These are phyloP conservation scores for Allygus modestus DNA, from an alignment of 2,888 invertebrate genomes.

Conservation along the genomic window DNA sequence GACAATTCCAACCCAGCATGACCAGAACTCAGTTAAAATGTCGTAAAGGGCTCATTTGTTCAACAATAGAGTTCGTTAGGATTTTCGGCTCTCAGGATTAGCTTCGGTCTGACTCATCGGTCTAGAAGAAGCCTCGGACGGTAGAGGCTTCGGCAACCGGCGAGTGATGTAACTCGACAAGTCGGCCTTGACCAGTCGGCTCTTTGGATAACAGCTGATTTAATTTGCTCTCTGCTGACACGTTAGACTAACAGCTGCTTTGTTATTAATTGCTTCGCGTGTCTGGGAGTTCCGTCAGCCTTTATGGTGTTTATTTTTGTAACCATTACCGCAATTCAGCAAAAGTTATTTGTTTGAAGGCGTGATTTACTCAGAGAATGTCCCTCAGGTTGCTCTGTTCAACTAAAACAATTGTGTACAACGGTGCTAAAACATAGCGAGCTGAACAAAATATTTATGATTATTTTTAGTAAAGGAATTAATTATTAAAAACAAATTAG, in stretches of 20 bases:
- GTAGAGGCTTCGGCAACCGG: background rate
- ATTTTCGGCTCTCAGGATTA: conserved; percentile 13
- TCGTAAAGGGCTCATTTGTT: background rate
- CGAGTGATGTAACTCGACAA: background rate
- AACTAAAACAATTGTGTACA: too few relatives aligned
- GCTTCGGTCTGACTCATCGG: background rate
- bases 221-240: conserved; percentile 7
- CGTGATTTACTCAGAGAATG: too few relatives aligned
- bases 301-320: too few relatives aligned
- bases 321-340: too few relatives aligned
- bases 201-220: conserved; percentile 8
- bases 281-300: background rate
- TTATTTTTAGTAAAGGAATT: too few relatives aligned
- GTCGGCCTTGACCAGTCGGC: conserved; percentile 12
- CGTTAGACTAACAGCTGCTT: background rate
- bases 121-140: background rate
- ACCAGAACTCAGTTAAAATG: background rate
- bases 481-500: too few relatives aligned
- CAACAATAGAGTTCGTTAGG: background rate
- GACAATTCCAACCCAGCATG: background rate
- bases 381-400: too few relatives aligned
- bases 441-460: too few relatives aligned
- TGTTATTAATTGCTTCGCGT: conserved; percentile 3
- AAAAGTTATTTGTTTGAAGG: too few relatives aligned
- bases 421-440: too few relatives aligned